Conservation (phyloP, 2,113 vertebrate species). For the Eonycteris spelaea region DNA sequence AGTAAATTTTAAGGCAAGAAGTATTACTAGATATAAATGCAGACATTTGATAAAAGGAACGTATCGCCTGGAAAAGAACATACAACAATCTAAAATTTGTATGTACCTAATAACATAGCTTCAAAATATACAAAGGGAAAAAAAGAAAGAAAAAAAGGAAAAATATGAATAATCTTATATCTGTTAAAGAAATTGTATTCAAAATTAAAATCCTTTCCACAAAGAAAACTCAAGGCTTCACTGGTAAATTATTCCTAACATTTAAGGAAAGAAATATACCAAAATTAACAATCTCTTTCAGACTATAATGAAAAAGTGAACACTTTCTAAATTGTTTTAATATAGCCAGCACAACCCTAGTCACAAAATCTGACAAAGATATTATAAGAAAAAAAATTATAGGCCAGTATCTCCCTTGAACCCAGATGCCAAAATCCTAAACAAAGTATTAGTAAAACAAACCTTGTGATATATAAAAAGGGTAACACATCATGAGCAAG, state of each 20-base stretch:
- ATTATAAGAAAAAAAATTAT: neutral
- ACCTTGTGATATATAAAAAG: neutral
- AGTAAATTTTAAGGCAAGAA: neutral
- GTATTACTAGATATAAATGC: neutral
- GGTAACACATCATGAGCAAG: neutral
- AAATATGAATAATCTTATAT: neutral
- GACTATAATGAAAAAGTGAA: neutral
- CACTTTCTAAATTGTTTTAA: neutral
- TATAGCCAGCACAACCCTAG: neutral
- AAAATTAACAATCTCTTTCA: neutral
- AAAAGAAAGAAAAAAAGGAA: neutral
- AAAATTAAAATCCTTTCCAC: constrained; percentile 15
- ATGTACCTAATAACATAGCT: neutral
- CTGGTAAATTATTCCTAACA: neutral
- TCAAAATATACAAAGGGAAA: neutral
- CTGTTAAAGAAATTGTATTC: neutral
- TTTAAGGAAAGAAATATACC: neutral
- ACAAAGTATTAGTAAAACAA: neutral
- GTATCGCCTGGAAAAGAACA: neutral
- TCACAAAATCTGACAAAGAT: neutral
- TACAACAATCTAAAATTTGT: neutral
- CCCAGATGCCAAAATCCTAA: neutral
- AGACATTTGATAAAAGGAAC: neutral
- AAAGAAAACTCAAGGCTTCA: neutral
- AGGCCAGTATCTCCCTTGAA: neutral